A percentile compares a stretch with the other conserved stretches of the same genome.
These are phyloP conservation scores for Scaptomyza caliginosa DNA, from an alignment of 2,888 invertebrate species.

Conservation along the genomic window DNA sequence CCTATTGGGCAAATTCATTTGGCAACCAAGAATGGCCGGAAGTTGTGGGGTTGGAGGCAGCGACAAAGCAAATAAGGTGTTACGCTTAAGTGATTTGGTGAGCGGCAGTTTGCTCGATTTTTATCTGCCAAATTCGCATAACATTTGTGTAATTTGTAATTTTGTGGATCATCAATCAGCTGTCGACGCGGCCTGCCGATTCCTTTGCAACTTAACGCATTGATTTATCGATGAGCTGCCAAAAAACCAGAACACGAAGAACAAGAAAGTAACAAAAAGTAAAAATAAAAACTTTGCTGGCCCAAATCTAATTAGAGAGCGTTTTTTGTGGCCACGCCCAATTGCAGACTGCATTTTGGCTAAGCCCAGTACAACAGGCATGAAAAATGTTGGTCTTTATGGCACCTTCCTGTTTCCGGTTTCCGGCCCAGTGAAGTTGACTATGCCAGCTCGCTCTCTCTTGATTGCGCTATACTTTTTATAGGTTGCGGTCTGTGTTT, in stretches of 20 bases:
- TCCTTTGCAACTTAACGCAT: conserved; percentile 54
- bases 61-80: conserved; percentile 63
- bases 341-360: conserved; percentile 35
- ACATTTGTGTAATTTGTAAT: conserved; percentile 77
- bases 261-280: not conserved
- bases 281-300: conserved; percentile 4
- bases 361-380: conserved; percentile 21
- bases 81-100: conserved; percentile 59
- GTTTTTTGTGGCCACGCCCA: conserved; percentile 30
- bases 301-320: conserved; percentile 46
- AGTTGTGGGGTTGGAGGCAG: not conserved
- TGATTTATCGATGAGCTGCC: conserved; percentile 73
- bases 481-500: conserved; percentile 17
- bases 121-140: conserved; percentile 56
- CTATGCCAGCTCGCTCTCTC: not conserved
- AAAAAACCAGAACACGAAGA: conserved; percentile 15
- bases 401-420: conserved; percentile 53
- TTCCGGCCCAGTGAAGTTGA: conserved; percentile 28
- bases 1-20: conserved; percentile 34
- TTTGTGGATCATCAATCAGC: conserved; percentile 75
- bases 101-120: conserved; percentile 29
- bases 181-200: conserved; percentile 56
- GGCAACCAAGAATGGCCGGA: not conserved
- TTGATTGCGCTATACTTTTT: not conserved
- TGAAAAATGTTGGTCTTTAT: conserved; percentile 53